Base-by-base conservation (phyloP, 92 coral and sea anemone genomes). In the Anthopleura xanthogrammica region DNA sequence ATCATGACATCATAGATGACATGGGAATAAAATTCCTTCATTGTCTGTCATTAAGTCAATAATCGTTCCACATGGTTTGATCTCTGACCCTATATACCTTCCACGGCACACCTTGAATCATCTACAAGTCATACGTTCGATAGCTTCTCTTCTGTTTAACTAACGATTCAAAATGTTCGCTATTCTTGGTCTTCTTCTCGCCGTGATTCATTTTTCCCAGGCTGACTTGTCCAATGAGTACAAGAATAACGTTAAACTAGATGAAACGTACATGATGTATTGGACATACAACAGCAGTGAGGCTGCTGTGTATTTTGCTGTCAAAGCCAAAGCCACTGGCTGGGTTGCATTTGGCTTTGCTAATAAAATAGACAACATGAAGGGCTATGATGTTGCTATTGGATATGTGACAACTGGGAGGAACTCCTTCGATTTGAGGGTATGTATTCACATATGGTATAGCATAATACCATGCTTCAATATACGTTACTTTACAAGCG, bases 291-390 rank as follows among this genome's bases (percentile, higher is more conserved):
- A 78, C 29, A 50, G 41, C 60, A n/a, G 13, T 22, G 81, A 62
- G 5, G 70, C 43, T 5, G n/a, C 41, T 41, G 75, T 84, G 60
- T 83, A 77, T 41, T 66, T 85, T 66, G 88, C 83, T 17, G 78
- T 85, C 0, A 56, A 85, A 71, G 88, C 57, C 2, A 52, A 52
- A 41, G 58, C 88, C 3, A 52, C 39, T 4, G 88, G 88, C 10
- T 85, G 88, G 88, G 88, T 85, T 13, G 82, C 50, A 1, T 43
- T 85, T 29, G 88, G 88, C 11, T 85, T 85, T 79, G 83, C 88
- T 11, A 43, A 85, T 9, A 85, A 85, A 29, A 85, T 78, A 16
- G 83, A 82, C 19, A 29, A 68, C 52, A 85, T 85, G 88, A 40
- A 85, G 12, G 79, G 57, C 78, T 85, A 85, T 22, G 88, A 85